Base-by-base conservation (phyloP, 2,113 vertebrate genomes). In the Bufo bufo region DNA sequence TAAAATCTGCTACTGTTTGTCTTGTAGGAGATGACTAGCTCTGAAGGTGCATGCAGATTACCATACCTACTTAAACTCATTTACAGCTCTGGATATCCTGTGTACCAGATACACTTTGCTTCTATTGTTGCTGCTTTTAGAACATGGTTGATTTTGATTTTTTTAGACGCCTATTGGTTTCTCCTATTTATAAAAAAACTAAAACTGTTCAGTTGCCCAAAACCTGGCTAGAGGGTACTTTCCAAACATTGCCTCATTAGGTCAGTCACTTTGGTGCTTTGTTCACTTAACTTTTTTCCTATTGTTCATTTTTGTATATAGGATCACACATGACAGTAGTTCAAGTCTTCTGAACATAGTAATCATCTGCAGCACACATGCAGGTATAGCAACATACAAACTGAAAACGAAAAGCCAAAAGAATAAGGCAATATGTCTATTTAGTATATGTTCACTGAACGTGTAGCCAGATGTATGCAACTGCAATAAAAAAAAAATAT, bases 11-110 rank as follows among this genome's bases (percentile, higher is more conserved):
- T n/a, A 59, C 33, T 45, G 52, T 82, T 72, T 82, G 85, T 82
- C 45, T 75, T 49, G 47, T 49, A 61, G 45, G n/a, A 49, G 20
- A 33, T 75, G 12, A 61, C 77, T 88, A 45, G 33, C 69, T 82
- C 13, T 52, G 74, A 82, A 63, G 19, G 63, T 47, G 19, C 63
- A 58, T 69, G 71, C 69, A 82, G 61, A 77, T 82, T 81, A 13
- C 66, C 45, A 49, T 61, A 58, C 45, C 66, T 75, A 52, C 50
- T 87, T 71, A 86, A 65, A 85, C 75, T 77, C 6, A 78, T 66
- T 86, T 65, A 50, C 58, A 4, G 13, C 72, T 63, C 23, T 0
- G 11, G 72, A 58, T 47, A 85, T 49, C 16, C 71, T 20, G 72
- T 50, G 72, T 47, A 19, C 11, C 16, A 19, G 6, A 49, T 74